Conservation (phyloP, 2,888 invertebrate genomes). For the Pimpla rufipes region DNA sequence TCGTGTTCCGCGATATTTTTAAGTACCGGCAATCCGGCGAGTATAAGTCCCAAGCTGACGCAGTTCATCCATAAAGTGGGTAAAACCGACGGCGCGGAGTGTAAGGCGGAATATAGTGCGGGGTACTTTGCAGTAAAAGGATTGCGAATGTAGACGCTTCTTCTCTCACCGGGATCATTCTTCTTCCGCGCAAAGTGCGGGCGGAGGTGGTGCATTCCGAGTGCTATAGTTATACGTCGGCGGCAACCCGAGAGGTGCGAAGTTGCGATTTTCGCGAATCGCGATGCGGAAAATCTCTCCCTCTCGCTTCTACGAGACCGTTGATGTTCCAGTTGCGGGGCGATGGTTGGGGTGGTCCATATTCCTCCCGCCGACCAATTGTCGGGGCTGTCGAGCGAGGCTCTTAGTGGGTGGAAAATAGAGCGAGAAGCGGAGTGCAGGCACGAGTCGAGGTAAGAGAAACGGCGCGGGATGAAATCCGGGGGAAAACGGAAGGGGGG, state of each 20-base stretch:
- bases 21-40: slow-evolving; percentile 3
- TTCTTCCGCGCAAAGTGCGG: slow-evolving; percentile 19
- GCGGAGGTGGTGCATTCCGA: background rate
- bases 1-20: background rate
- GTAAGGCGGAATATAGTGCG: background rate
- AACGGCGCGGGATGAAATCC: slow-evolving; percentile 39
- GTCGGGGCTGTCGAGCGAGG: slow-evolving; percentile 20
- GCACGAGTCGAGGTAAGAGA: slow-evolving; percentile 45
- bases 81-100: background rate
- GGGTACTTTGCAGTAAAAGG: slow-evolving; percentile 18
- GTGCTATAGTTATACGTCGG: slow-evolving; percentile 22
- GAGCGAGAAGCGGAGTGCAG: slow-evolving; percentile 8
- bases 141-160: slow-evolving; percentile 25
- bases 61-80: slow-evolving; percentile 4
- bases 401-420: slow-evolving; percentile 18
- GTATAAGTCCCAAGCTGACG: slow-evolving; percentile 11
- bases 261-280: slow-evolving; percentile 31
- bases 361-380: slow-evolving; percentile 27
- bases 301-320: background rate
- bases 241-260: slow-evolving; percentile 2
- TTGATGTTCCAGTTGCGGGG: slow-evolving; percentile 17
- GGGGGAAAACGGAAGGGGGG: slow-evolving; percentile 8
- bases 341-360: slow-evolving; percentile 2
- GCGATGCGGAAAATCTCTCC: slow-evolving; percentile 34
- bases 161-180: slow-evolving; percentile 37